phyloP scores from a whole-genome alignment of 2,888 invertebrate genomes.

The Chrysotoxum bicinctum region DNA sequence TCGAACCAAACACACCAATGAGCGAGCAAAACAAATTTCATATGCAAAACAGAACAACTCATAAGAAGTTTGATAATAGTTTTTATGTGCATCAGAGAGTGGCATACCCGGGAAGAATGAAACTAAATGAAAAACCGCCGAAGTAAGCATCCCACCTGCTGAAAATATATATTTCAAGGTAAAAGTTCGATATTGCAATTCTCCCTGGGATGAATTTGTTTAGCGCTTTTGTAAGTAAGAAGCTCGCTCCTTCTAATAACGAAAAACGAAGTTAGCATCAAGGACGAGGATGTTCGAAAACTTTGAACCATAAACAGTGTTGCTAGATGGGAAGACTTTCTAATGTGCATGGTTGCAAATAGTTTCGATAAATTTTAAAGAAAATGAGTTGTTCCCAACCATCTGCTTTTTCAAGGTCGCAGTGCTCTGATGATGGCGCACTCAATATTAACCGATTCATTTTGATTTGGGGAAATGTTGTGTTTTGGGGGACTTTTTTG shows the following conservation, averaged over 20 bases:
- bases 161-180: conserved; percentile 16
- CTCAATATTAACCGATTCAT: no score
- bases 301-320: background rate
- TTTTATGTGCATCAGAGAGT: conserved; percentile 50
- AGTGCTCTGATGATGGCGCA: no score
- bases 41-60: conserved; percentile 69
- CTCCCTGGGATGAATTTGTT: conserved; percentile 64
- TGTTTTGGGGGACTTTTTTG: no score
- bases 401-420: no score
- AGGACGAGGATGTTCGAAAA: background rate
- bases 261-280: background rate
- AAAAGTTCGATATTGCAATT: conserved; percentile 66
- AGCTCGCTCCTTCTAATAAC: conserved; percentile 23
- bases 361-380: background rate
- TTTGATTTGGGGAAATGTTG: no score
- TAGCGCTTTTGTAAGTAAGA: conserved; percentile 40
- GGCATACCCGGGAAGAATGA: background rate
- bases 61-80: conserved; percentile 67
- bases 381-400: background rate
- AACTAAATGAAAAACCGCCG: background rate
- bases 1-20: background rate
- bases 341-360: background rate
- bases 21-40: conserved; percentile 57
- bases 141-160: background rate
- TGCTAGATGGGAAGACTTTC: background rate